Base-by-base conservation (phyloP, 2,888 invertebrate genomes). In the Leptinotarsa juncta region DNA sequence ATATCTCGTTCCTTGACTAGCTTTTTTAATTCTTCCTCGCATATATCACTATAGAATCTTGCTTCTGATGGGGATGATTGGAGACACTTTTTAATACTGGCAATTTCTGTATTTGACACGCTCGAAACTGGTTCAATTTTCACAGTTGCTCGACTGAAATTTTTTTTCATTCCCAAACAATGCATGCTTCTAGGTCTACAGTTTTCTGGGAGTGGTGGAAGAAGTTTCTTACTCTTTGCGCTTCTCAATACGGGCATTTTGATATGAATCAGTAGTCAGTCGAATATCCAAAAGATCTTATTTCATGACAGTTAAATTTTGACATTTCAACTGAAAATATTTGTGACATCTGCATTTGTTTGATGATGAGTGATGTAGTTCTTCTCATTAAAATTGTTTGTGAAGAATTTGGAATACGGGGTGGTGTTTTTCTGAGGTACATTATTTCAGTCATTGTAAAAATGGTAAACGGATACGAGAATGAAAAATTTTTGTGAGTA, bases 231-330 rank as follows among this genome's bases (percentile, higher is more conserved):
- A 48, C 72, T 75, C 51, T 70, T 75, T 15, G 75, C 75, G 67
- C 75, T 75, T 55, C 75, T 70, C 50, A 75, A 67, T 16, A 75
- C 75, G 26, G 72, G 75, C 75, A 75, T 75, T 75, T 67, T 72
- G 71, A 16, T 7, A 7, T 7, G 16, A 57, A 32, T 48, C 18
- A 48, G 16, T n/a, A 68, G 15, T 20, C 42, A 48, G 3, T 42
- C 0, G 23, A 60, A 57, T 4, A 57, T 18, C 4, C 12, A 20
- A 14, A 57, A 3, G 5, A 48, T 57, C 10, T 12, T 14, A 57
- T 57, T 15, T 57, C 20, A 32, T 55, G 68, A 68, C 68, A 32
- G 68, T 14, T 12, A 3, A 50, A 69, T 69, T 69, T 69, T 69
- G 69, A 69, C 69, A 57, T 57, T 55, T 57, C 57, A 23, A 14